Base-by-base conservation (phyloP, 2,113 vertebrate species). In the Etheostoma cragini region DNA sequence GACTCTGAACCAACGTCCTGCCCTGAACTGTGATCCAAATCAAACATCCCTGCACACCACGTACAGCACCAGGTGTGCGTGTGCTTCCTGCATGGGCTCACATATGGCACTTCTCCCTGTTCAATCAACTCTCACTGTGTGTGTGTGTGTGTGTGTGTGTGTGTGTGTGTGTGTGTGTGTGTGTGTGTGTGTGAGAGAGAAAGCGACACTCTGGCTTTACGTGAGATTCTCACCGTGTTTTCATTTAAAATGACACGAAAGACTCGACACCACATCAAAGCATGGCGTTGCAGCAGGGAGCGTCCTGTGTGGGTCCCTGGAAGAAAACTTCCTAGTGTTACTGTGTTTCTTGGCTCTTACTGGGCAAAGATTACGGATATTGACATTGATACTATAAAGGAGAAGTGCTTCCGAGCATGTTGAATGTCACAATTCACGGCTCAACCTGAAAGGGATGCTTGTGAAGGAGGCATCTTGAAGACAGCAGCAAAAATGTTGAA, bases 261-360 rank as follows among this genome's bases (percentile, higher is more conserved):
- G 74, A 83, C 66, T 78, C 38, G 56, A 66, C 87, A 70, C 80
- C 82, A 78, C 86, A 90, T 92, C 82, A 88, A 93, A 92, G 85
- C 72, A 15, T 81, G 61, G 42, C 67, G 58, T 22, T 83, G 67
- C 84, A 84, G 89, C 81, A 58, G 90, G 82, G 72, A 78, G 70
- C 64, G 12, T 87, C 73, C 24, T 78, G 69, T 73, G 60, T 87
- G 89, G 84, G 42, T 90, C 81, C 77, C 78, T 67, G 83, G 64
- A 65, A 83, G 86, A 89, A 87, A 61, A 71, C 14, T 71, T 76
- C 82, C 64, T 89, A 83, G 38, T 84, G 56, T 86, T 84, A 64
- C 85, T 75, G 65, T 66, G 82, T 76, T 57, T 78, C 58, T 81
- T 83, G 42, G 15, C 78, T 71, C 45, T 69, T 49, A 76, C 26